Percentiles rank a stretch among this genome's conserved stretches.
These are phyloP conservation scores for Anolis carolinensis DNA, from an alignment of 2,113 vertebrate genomes.

Conservation along the genomic window DNA sequence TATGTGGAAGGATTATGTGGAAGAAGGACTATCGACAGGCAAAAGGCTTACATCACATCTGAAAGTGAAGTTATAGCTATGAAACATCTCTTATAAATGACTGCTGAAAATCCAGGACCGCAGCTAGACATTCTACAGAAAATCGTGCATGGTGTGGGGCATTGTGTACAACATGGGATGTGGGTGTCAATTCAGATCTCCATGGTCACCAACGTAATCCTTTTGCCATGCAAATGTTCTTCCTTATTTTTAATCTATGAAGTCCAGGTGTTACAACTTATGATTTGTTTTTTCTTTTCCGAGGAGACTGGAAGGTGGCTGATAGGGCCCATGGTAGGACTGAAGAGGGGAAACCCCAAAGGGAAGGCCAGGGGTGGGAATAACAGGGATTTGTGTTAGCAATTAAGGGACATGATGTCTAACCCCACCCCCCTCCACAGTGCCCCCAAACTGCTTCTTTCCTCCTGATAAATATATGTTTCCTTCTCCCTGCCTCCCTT, in stretches of 20 bases:
- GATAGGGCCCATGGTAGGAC: background rate
- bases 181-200: no score
- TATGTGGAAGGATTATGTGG: no score
- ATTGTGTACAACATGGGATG: no score
- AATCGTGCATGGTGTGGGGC: no score
- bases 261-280: background rate
- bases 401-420: background rate
- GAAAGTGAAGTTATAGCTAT: no score
- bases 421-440: no score
- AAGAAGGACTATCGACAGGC: no score
- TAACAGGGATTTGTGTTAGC: background rate
- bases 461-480: background rate
- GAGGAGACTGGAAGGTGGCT: background rate
- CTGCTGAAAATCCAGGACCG: no score
- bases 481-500: background rate
- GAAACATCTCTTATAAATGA: no score
- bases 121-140: background rate
- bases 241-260: background rate
- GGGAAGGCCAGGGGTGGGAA: background rate
- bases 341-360: background rate
- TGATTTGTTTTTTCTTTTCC: background rate
- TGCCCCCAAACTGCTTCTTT: background rate
- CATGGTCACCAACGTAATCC: background rate
- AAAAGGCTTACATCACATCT: no score
- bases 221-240: background rate